Evolutionary conservation across 2,888 invertebrate species (phyloP).

Genomic region (Camponotus fellah): DNA sequence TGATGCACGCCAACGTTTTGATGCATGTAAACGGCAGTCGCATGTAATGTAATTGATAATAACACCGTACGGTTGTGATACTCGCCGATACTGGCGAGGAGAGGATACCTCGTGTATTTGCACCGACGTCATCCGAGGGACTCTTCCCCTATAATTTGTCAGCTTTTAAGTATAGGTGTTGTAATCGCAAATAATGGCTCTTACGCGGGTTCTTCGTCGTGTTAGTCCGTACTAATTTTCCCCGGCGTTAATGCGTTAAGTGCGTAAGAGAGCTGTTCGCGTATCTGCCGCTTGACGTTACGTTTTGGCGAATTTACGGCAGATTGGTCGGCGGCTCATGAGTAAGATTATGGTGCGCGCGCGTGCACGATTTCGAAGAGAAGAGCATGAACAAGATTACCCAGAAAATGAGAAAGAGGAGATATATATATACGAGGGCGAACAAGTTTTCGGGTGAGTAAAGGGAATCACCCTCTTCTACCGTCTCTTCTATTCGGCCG

Average conservation of each 20-base stretch:
- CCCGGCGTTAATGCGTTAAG: slow-evolving; percentile 54
- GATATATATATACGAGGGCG: slow-evolving; percentile 3
- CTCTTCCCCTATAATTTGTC: slow-evolving; percentile 41
- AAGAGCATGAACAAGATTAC: slow-evolving; percentile 49
- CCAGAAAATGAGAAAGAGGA: slow-evolving; percentile 51
- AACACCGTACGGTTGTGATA: slow-evolving; percentile 3
- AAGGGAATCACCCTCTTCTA: background rate
- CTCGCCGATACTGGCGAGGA: background rate
- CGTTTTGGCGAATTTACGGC: slow-evolving; percentile 51
- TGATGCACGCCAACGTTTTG: background rate
- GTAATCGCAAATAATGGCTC: slow-evolving; percentile 51
- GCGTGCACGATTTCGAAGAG: slow-evolving; percentile 13
- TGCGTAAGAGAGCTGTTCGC: slow-evolving; percentile 30
- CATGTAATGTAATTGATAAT: slow-evolving; percentile 32
- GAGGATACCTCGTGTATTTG: slow-evolving; percentile 26
- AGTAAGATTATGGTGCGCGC: slow-evolving; percentile 38
- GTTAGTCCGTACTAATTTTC: slow-evolving; percentile 40
- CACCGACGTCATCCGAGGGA: slow-evolving; percentile 26
- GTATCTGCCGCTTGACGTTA: slow-evolving; percentile 47
- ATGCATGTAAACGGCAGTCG: background rate
- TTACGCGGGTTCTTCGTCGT: slow-evolving; percentile 22
- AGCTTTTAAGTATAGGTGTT: slow-evolving; percentile 51
- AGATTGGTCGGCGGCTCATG: slow-evolving; percentile 51
- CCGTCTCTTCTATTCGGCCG: background rate
- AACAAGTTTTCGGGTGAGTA: slow-evolving; percentile 25